Evolutionary conservation across 2,888 invertebrate species (phyloP).

Genomic region (Sympetrum striolatum): DNA sequence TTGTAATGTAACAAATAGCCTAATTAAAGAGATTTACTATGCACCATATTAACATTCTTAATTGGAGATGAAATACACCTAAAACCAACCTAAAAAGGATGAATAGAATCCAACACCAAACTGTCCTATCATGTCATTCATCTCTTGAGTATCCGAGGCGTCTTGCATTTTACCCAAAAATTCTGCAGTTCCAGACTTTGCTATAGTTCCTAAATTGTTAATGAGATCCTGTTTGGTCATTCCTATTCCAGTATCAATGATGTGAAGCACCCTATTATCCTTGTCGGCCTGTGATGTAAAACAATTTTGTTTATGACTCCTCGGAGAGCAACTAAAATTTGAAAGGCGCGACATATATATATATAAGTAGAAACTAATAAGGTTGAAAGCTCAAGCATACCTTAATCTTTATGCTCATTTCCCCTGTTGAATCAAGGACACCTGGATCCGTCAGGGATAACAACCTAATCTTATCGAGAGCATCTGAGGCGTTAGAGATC

Average conservation of each 20-base stretch:
- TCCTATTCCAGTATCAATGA: conserved; percentile 96
- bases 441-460: conserved; percentile 86
- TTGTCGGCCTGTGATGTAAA: conserved; percentile 74
- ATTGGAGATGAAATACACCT: neutral
- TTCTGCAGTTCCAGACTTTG: conserved; percentile 96
- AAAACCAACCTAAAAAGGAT: conserved; percentile 73
- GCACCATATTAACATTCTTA: neutral
- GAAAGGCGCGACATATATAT: neutral
- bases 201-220: conserved; percentile 97
- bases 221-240: conserved; percentile 95
- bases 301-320: neutral
- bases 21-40: neutral
- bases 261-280: conserved; percentile 88
- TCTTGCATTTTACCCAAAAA: conserved; percentile 92
- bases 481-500: conserved; percentile 99
- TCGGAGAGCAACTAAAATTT: neutral
- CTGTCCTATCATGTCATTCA: conserved; percentile 98
- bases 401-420: conserved; percentile 88
- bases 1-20: no score
- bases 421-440: conserved; percentile 78
- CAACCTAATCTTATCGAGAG: conserved; percentile 96
- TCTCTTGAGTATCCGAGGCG: conserved; percentile 66
- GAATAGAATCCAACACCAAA: conserved; percentile 99
- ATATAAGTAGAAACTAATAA: neutral
- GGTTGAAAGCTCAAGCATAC: conserved; percentile 52